A percentile compares a stretch with the other conserved stretches of the same genome.
phyloP scores from a whole-genome alignment of 2,797 vertebrate genomes.

The Poecilia velifera region DNA sequence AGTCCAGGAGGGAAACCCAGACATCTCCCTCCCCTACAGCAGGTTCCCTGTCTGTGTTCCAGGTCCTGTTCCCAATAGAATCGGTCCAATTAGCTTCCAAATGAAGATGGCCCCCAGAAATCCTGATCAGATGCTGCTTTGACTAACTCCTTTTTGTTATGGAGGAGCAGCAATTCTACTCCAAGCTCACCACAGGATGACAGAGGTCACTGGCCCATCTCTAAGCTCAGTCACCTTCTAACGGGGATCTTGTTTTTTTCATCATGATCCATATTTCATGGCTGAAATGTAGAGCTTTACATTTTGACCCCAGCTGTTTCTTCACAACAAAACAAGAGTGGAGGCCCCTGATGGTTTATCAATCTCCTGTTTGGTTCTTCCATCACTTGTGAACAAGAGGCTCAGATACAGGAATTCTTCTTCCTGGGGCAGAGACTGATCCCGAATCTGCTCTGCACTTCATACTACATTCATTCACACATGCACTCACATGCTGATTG shows the following conservation, averaged over 20 bases:
- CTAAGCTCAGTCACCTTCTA: neutral
- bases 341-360: neutral
- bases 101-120: neutral
- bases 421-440: neutral
- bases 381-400: neutral
- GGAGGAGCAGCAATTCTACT: neutral
- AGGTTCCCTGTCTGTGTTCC: neutral
- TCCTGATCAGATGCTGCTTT: neutral
- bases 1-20: neutral
- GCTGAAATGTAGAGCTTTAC: neutral
- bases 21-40: neutral
- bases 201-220: neutral
- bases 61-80: neutral
- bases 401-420: neutral
- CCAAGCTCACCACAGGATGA: neutral
- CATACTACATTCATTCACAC: too few relatives aligned
- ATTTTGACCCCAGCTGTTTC: neutral
- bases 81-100: neutral
- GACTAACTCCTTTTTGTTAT: neutral
- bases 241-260: neutral
- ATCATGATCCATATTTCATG: neutral
- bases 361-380: neutral
- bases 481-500: too few relatives aligned
- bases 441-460: neutral
- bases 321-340: neutral